phyloP scores from a whole-genome alignment of 2,113 vertebrate genomes.

The Struthio camelus region DNA sequence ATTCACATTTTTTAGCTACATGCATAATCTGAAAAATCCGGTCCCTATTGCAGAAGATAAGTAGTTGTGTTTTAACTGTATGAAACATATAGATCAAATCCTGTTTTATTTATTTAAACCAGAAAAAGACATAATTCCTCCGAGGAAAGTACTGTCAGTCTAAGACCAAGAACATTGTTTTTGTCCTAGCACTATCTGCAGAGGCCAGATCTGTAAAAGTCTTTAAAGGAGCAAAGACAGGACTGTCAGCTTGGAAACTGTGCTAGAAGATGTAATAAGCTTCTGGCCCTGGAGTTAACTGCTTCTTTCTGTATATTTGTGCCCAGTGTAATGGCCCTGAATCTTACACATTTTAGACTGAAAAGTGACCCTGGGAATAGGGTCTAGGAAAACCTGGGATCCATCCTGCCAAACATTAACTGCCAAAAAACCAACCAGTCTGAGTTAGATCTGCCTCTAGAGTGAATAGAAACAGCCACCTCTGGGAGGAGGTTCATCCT shows the following conservation, averaged over 20 bases:
- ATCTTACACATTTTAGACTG: not conserved
- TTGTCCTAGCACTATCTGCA: conserved; percentile 46
- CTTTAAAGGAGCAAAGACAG: not conserved
- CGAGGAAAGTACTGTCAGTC: conserved; percentile 27
- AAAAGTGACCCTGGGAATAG: not conserved
- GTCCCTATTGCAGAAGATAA: conserved; percentile 42
- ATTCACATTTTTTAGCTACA: conserved; percentile 45
- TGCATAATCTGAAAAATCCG: conserved; percentile 58
- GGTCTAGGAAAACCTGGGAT: not conserved
- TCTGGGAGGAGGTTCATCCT: not conserved
- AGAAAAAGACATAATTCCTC: conserved; percentile 40
- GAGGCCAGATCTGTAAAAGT: conserved; percentile 23
- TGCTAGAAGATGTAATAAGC: not conserved
- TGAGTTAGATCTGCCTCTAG: not conserved
- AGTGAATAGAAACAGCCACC: fast-evolving
- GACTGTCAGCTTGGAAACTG: conserved; percentile 8
- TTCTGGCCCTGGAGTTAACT: not conserved
- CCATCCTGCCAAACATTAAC: not conserved
- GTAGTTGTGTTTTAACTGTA: conserved; percentile 49
- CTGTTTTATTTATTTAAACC: conserved; percentile 48
- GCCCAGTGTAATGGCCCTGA: not conserved
- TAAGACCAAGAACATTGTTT: conserved; percentile 33
- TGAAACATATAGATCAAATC: conserved; percentile 44
- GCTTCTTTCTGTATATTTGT: not conserved
- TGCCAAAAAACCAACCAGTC: not conserved